phyloP scores from a whole-genome alignment of 2,888 invertebrate species.

The Choristoneura rosaceana region DNA sequence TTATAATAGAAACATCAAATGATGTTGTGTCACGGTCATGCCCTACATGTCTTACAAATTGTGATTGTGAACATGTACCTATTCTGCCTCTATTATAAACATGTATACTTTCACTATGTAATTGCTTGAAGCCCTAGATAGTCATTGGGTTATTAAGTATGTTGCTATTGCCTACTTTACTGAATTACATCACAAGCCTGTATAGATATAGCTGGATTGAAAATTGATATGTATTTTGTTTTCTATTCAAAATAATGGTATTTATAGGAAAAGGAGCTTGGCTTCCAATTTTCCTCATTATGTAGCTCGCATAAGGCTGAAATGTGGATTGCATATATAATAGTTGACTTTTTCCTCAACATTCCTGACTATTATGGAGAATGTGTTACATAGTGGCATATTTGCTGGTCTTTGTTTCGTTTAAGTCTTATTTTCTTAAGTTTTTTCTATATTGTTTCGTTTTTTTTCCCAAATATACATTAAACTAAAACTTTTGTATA shows the following conservation, averaged over 20 bases:
- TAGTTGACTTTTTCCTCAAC: no score
- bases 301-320: no score
- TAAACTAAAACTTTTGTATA: no score
- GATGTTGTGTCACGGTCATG: slow-evolving; percentile 23
- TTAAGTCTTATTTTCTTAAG: no score
- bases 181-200: slow-evolving; percentile 20
- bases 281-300: no score
- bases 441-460: no score
- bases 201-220: slow-evolving; percentile 1
- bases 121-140: slow-evolving; percentile 57
- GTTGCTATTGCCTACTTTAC: slow-evolving; percentile 9
- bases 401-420: no score
- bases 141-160: slow-evolving; percentile 51
- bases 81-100: slow-evolving; percentile 10
- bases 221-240: not conserved
- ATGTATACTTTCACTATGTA: slow-evolving; percentile 54
- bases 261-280: no score
- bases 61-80: slow-evolving; percentile 17
- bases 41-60: slow-evolving; percentile 29
- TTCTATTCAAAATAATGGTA: not conserved
- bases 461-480: no score
- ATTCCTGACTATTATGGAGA: no score
- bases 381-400: no score
- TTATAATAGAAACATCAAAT: slow-evolving; percentile 28
- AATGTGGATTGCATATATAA: no score